These are phyloP conservation scores for Bombus difficillimus DNA, from an alignment of 1,140 invertebrate genomes.

Conservation along the genomic window DNA sequence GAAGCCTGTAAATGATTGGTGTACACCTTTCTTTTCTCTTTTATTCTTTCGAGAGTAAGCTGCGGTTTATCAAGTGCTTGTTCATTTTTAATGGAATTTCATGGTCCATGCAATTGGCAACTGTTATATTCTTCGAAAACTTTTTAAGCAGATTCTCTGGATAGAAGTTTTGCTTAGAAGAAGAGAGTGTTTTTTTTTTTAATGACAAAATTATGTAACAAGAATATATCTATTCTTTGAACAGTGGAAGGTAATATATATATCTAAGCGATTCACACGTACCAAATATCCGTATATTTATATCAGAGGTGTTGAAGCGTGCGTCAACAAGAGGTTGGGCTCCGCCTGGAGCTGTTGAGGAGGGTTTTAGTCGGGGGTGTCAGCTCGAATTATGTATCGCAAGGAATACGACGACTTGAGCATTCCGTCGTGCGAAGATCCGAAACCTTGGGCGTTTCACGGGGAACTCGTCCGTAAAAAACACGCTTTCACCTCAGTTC, in stretches of 20 bases:
- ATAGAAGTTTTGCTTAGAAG: not conserved
- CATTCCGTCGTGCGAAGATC: slow-evolving; percentile 63
- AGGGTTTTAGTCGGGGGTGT: slow-evolving; percentile 70
- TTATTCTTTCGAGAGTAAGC: not conserved
- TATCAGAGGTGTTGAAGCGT: slow-evolving; percentile 68
- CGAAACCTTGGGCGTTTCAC: slow-evolving; percentile 55
- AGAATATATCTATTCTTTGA: not conserved
- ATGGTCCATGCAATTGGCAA: not conserved
- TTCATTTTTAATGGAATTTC: not conserved
- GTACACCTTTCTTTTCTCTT: not conserved
- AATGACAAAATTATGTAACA: not conserved
- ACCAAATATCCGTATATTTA: slow-evolving; percentile 60
- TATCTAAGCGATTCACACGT: slow-evolving; percentile 36
- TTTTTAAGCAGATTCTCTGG: not conserved
- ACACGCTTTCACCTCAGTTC: not conserved
- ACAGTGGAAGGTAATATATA: not conserved
- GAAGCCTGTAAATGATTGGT: slow-evolving; percentile 15
- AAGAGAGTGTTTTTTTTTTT: not conserved
- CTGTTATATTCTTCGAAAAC: no score
- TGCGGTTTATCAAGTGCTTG: not conserved
- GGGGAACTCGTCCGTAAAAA: slow-evolving; percentile 14
- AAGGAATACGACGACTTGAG: slow-evolving; percentile 62
- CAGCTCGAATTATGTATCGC: slow-evolving; percentile 70
- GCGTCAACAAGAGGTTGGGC: slow-evolving; percentile 65
- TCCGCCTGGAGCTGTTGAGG: slow-evolving; percentile 71